phyloP scores from a whole-genome alignment of 2,888 invertebrate species.

The Pycnomerus fuliginosus region DNA sequence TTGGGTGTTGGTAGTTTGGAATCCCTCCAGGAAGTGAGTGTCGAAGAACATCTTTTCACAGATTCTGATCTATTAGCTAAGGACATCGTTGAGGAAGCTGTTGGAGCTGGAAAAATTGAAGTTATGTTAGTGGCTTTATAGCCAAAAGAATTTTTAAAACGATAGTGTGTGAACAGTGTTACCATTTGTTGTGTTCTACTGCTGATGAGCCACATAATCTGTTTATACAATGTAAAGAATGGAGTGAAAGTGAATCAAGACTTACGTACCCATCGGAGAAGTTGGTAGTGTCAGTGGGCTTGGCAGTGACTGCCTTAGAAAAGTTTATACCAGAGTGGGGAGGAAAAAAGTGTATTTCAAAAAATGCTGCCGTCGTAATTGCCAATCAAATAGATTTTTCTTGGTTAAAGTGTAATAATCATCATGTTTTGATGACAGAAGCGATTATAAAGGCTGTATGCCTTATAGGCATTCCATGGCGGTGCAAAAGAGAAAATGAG shows the following conservation, averaged over 20 bases:
- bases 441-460: constrained; percentile 1
- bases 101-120: constrained; percentile 1
- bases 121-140: constrained; percentile 10
- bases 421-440: background rate
- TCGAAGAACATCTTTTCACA: background rate
- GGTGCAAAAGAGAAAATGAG: constrained; percentile 5
- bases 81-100: constrained; percentile 3
- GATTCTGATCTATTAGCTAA: no score
- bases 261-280: constrained; percentile 13
- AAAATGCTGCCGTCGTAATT: background rate
- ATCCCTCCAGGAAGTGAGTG: background rate
- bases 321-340: background rate
- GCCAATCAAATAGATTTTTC: background rate
- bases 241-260: background rate
- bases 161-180: constrained; percentile 1
- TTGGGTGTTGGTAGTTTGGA: constrained; percentile 3
- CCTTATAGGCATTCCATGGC: constrained; percentile 8
- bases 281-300: constrained; percentile 8
- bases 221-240: constrained; percentile 7
- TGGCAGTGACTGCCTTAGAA: constrained; percentile 1
- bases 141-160: constrained; percentile 3
- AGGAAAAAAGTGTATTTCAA: background rate
- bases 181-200: background rate
- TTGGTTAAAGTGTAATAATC: background rate
- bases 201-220: constrained; percentile 7